A percentile compares a stretch with the other conserved stretches of the same genome.
These are phyloP conservation scores for Lithosia quadra DNA, from an alignment of 2,888 invertebrate genomes.

Conservation along the genomic window DNA sequence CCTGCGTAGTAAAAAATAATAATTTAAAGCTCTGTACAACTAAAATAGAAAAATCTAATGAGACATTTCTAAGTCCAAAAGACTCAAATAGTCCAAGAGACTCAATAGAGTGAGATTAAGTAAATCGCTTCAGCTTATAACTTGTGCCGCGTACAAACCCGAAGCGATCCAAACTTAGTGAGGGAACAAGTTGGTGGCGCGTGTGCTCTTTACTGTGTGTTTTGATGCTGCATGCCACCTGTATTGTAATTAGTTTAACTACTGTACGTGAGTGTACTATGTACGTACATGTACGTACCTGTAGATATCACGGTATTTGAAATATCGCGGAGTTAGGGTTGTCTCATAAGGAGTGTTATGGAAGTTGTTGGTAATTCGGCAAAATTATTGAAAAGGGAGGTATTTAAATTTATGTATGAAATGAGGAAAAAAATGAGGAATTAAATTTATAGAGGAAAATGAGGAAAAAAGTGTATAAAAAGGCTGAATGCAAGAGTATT, in stretches of 20 bases:
- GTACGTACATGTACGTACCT: conserved; percentile 15
- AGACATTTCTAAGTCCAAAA: no score
- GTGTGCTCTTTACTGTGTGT: conserved; percentile 74
- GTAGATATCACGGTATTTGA: neutral
- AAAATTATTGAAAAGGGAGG: no score
- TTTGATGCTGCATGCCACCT: conserved; percentile 76
- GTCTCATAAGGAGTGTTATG: neutral
- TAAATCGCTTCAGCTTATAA: conserved; percentile 37
- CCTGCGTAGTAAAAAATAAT: no score
- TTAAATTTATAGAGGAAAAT: no score
- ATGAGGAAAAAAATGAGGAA: no score
- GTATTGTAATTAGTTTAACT: conserved; percentile 83
- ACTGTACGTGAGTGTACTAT: conserved; percentile 56
- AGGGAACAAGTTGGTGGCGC: conserved; percentile 71
- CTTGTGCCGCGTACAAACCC: conserved; percentile 52
- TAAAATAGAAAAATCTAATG: no score
- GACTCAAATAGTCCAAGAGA: no score
- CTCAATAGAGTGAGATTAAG: neutral
- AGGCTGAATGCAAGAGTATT: no score
- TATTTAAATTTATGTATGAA: no score
- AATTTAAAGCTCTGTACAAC: no score
- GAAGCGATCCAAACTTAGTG: conserved; percentile 68
- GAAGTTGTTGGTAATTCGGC: neutral
- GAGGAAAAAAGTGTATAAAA: no score
- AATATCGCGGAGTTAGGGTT: neutral